Conservation (phyloP, 1,140 invertebrate genomes). For the Portunus trituberculatus region DNA sequence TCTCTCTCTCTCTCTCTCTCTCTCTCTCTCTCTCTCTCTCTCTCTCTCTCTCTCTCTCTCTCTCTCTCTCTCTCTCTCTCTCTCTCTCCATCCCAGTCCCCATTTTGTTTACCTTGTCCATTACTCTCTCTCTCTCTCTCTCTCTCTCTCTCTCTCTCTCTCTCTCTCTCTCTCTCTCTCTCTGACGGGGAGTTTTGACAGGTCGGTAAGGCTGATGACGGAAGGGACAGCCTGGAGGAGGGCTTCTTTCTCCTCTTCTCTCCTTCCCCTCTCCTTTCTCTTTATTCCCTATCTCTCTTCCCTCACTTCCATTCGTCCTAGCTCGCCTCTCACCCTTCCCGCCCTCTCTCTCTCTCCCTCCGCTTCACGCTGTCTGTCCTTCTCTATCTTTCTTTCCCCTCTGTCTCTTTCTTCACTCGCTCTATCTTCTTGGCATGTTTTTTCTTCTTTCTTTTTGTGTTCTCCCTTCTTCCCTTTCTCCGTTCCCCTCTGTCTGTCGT, state of each 20-base stretch:
- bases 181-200: slow-evolving; percentile 32
- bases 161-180: not conserved
- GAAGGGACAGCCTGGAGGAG: not conserved
- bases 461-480: not conserved
- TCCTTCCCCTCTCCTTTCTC: not conserved
- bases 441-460: no score
- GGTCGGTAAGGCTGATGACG: slow-evolving; percentile 11
- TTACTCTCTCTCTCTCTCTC: not conserved
- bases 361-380: not conserved
- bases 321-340: not conserved
- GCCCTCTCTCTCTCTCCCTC: not conserved
- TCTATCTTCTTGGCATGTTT: not conserved
- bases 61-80: no score
- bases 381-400: not conserved
- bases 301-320: not conserved
- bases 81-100: no score
- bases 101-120: not conserved
- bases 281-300: not conserved
- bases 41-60: not conserved
- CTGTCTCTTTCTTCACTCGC: not conserved
- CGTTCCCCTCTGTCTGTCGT: not conserved
- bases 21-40: no score
- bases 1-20: not conserved
- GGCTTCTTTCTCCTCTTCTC: not conserved
- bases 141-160: not conserved